These are phyloP conservation scores for Actinostola sp. DNA, from an alignment of 92 coral and sea anemone species.

Conservation along the genomic window DNA sequence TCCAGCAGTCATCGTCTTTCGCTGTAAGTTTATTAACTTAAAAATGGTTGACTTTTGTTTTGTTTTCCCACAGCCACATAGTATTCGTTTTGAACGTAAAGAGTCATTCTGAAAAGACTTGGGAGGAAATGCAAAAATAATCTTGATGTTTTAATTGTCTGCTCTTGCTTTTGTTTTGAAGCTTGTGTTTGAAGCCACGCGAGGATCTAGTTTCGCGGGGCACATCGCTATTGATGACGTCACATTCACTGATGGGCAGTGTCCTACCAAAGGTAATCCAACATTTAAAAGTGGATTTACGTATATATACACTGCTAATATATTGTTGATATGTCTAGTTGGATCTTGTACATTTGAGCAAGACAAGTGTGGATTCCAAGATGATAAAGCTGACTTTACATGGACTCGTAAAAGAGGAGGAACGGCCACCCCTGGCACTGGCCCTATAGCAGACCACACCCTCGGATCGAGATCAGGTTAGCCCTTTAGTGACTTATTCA, in stretches of 20 bases:
- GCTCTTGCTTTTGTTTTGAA: conserved; percentile 12
- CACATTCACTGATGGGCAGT: conserved; percentile 59
- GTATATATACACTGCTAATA: neutral
- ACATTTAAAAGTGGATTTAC: neutral
- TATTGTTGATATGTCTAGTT: conserved; percentile 17
- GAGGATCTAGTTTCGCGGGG: conserved; percentile 55
- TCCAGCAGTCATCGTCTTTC: conserved; percentile 58
- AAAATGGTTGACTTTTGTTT: too few relatives aligned
- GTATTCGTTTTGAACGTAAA: too few relatives aligned
- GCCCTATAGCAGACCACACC: conserved; percentile 81
- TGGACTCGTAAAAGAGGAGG: conserved; percentile 74
- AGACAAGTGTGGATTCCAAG: conserved; percentile 60
- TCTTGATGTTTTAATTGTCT: too few relatives aligned
- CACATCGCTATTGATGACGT: conserved; percentile 90
- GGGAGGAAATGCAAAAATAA: too few relatives aligned
- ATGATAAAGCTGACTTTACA: conserved; percentile 57
- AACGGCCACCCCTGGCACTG: conserved; percentile 73
- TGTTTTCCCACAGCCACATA: too few relatives aligned
- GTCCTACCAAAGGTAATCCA: conserved; percentile 48
- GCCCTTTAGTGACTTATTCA: neutral
- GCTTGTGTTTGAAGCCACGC: conserved; percentile 82
- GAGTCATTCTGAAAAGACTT: too few relatives aligned
- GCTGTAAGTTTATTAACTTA: conserved; percentile 64
- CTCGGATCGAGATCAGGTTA: conserved; percentile 71
- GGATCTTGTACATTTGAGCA: conserved; percentile 72